Base-by-base conservation (phyloP, 2,888 invertebrate genomes). In the Amiota communis region DNA sequence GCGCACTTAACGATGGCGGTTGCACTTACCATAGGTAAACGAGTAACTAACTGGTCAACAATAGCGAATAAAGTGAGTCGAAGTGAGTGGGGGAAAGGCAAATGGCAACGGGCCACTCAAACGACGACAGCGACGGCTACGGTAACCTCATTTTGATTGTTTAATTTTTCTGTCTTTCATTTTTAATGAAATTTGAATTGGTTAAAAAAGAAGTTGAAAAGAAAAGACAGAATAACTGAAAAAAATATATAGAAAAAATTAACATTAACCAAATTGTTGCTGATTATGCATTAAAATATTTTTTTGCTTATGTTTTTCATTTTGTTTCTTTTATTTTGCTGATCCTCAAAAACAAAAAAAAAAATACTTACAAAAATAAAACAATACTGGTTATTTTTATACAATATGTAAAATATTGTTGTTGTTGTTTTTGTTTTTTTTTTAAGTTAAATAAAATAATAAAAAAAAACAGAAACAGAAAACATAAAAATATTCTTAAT, bases 121-220 rank as follows among this genome's bases (percentile, higher is more conserved):
- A 47, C 17, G 1, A n/a, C n/a, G n/a, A n/a, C 15, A 63, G n/a
- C 64, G n/a, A 17, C 47, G 65, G n/a, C 64, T 9, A 17, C 47
- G 65, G 51, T 68, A 68, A 68, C 67, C 67, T 68, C 67, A 68
- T 68, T 68, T 53, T 15, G 51, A 4, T 48, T 51, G n/a, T 51
- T 53, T 13, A 17, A 9, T 65, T 17, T 65, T 15, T 48, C 15
- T 8, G n/a, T 46, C 10, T 48, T 46, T 48, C 23, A 23, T 51
- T 68, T 68, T 48, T 48, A 23, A 20, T 68, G 67, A 68, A 68
- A 68, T 68, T 68, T 20, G 67, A 68, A 68, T 68, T 68, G 67
- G 51, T 68, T 65, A 65, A 65, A 36, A 36, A 36, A 36, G 3
- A 2, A 36, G 36, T 6, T 36, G 36, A 36, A 36, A 36, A 36